Evolutionary conservation across 2,888 invertebrate species (phyloP), one percentile per base, ranked within the genome.

Genomic region (Syrphus vitripennis): DNA sequence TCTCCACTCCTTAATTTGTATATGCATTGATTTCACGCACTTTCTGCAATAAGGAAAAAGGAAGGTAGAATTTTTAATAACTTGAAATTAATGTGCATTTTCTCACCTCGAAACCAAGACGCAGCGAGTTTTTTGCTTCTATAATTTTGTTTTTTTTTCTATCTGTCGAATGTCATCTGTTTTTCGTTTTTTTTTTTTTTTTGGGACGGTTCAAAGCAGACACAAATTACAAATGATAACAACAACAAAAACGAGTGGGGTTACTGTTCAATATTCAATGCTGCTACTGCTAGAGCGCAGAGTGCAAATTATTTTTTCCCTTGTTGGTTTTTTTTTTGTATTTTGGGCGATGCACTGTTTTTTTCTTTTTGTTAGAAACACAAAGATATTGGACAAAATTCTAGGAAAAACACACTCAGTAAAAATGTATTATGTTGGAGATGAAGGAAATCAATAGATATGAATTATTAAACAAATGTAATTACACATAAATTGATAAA

Each of bases 401-500:
- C 21, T 50, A 14, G 1, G 29, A 24, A 61, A 65, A 83, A 65
- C 29, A 75, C 57, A 79, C 57, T 70, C 3, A 70, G 16, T n/a
- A 40, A 10, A 14, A 34, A 40, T n/a, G 12, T 12, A 45, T 19
- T 24, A 81, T 48, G n/a, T 69, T 69, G 24, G 31, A 21, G 40
- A 55, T 81, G 19, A 40, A 14, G 31, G 63, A 74, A 86, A 77
- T 86, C 74, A 78, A 81, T 78, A 50, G 34, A 65, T 26, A 24
- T 10, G n/a, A 63, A 42, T 74, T 86, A 74, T 72, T 78, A 48
- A 48, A 77, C 69, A 40, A 55, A 45, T 70, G 61, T 42, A 86
- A 84, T 79, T 82, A 86, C 65, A 77, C 77, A 69, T 82, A 45
- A 82, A 70, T 78, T 82, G 50, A 86, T 86, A 86, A 86, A 86